phyloP scores from a whole-genome alignment of 1,140 invertebrate genomes.

The Drosophila mayri region DNA sequence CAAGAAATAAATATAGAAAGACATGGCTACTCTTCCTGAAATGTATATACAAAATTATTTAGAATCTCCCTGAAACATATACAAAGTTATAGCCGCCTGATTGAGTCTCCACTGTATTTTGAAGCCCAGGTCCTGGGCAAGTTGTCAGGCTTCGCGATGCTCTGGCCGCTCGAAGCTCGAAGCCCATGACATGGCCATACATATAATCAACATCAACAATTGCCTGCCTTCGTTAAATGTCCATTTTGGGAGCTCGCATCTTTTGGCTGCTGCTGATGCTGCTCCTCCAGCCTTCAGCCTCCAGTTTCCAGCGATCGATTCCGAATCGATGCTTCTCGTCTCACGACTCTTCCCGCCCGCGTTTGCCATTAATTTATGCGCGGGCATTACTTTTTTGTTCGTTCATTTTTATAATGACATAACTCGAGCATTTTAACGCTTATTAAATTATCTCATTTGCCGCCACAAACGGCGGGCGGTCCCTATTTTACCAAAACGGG shows the following conservation, averaged over 20 bases:
- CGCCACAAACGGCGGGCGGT: constrained; percentile 75
- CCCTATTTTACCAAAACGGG: constrained; percentile 24
- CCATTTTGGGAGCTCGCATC: constrained; percentile 76
- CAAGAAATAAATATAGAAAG: too few species aligned
- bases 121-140: constrained; percentile 22
- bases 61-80: neutral
- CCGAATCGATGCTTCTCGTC: neutral
- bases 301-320: constrained; percentile 1
- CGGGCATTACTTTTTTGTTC: constrained; percentile 67
- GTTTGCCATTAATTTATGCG: constrained; percentile 60
- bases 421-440: constrained; percentile 85
- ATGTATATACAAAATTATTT: neutral
- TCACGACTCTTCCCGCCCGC: too few species aligned
- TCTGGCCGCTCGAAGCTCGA: constrained; percentile 20
- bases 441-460: constrained; percentile 85
- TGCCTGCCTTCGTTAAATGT: constrained; percentile 77
- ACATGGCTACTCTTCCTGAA: neutral
- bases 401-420: constrained; percentile 85
- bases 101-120: constrained; percentile 11
- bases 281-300: neutral
- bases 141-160: constrained; percentile 19
- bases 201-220: constrained; percentile 71
- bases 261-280: constrained; percentile 16
- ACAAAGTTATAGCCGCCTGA: rapidly evolving
- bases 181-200: constrained; percentile 63